These are phyloP conservation scores for Bos indicus DNA, from an alignment of 2,113 vertebrate species.

Conservation along the genomic window DNA sequence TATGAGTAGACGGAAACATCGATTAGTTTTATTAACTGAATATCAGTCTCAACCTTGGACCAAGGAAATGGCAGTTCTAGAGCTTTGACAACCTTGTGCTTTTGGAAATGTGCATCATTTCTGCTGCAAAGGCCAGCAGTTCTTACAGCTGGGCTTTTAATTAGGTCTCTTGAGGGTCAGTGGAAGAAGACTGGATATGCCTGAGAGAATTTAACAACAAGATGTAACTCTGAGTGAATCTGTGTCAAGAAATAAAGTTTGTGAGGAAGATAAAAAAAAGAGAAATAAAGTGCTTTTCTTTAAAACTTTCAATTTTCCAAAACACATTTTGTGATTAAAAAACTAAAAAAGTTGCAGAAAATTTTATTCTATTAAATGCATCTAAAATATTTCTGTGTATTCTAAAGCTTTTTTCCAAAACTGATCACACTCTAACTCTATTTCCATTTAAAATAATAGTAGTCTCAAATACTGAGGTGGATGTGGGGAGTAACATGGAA, in stretches of 20 bases:
- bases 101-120: conserved; percentile 15
- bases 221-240: conserved; percentile 19
- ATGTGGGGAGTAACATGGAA: neutral
- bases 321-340: conserved; percentile 17
- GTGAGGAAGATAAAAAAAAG: neutral
- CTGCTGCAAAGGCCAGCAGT: conserved; percentile 36
- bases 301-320: neutral
- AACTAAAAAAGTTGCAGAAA: neutral
- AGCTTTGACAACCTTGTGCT: conserved; percentile 52
- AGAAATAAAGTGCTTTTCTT: neutral
- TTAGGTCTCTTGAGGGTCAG: conserved; percentile 62
- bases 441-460: neutral
- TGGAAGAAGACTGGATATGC: conserved; percentile 39
- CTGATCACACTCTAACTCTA: neutral
- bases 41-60: neutral
- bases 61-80: neutral
- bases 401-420: neutral
- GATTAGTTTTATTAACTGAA: conserved; percentile 23
- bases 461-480: neutral
- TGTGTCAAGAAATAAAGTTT: conserved; percentile 46
- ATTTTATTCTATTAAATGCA: neutral
- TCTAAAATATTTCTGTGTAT: neutral
- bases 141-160: conserved; percentile 58
- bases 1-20: neutral
- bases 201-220: conserved; percentile 60